Evolutionary conservation across 2,113 vertebrate genomes (phyloP).

Genomic region (Circaetus cinerascens): DNA sequence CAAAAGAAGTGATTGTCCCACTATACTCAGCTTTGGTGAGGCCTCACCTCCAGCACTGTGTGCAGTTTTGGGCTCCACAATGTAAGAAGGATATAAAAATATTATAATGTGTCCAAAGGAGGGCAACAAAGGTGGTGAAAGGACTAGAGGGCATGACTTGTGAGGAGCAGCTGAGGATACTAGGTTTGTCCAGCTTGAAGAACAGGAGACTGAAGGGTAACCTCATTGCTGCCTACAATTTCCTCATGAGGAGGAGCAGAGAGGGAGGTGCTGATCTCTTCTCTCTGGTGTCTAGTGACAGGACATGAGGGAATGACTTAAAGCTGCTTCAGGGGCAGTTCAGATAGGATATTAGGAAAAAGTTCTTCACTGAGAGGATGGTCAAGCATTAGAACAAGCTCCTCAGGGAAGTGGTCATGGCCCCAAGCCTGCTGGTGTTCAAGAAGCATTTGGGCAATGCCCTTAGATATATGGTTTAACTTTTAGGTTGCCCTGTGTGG

Average conservation of each 20-base stretch:
- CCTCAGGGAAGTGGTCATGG: neutral
- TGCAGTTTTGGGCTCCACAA: neutral
- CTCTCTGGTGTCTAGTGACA: neutral
- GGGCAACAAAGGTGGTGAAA: neutral
- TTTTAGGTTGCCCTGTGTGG: neutral
- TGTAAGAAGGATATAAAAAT: neutral
- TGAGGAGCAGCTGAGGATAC: neutral
- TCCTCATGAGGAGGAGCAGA: neutral
- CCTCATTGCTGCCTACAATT: neutral
- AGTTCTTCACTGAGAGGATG: neutral
- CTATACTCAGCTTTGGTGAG: rapidly evolving
- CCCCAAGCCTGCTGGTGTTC: neutral
- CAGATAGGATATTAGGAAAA: neutral
- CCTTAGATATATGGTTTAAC: neutral
- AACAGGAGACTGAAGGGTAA: neutral
- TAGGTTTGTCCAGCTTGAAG: neutral
- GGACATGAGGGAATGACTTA: neutral
- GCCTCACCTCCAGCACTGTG: neutral
- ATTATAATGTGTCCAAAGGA: neutral
- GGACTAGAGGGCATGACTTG: neutral
- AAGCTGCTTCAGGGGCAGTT: neutral
- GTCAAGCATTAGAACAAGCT: neutral
- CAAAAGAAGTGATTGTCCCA: neutral
- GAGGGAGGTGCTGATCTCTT: neutral
- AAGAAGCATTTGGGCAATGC: neutral